A percentile compares a stretch with the other conserved stretches of the same genome.
Conservation (phyloP, 2,113 vertebrate genomes). For the Callipepla squamata region DNA sequence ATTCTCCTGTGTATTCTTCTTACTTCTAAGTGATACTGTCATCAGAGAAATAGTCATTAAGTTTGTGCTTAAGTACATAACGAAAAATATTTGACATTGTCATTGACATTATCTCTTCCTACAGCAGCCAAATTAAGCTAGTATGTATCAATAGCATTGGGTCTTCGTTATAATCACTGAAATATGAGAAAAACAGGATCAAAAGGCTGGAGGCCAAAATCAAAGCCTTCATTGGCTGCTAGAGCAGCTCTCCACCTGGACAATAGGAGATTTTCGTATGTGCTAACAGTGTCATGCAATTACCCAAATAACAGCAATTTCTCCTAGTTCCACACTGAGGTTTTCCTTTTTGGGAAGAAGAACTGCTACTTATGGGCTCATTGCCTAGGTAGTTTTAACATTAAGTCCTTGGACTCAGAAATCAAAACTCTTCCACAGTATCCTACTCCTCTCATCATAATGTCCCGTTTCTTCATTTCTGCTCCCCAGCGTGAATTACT, state of each 20-base stretch:
- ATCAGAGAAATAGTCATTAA: neutral
- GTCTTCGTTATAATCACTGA: neutral
- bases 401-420: neutral
- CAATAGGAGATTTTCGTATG: accelerated
- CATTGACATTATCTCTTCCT: neutral
- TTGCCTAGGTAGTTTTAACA: neutral
- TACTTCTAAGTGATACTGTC: neutral
- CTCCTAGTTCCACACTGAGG: neutral
- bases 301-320: neutral
- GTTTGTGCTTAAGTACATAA: neutral
- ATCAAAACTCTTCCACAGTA: neutral
- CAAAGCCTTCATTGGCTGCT: neutral
- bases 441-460: neutral
- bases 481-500: neutral
- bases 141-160: neutral
- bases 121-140: neutral
- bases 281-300: too few relatives aligned
- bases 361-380: neutral
- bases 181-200: neutral
- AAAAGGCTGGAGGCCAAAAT: neutral
- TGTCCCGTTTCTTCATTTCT: neutral
- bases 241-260: neutral
- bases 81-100: neutral
- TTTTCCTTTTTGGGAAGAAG: neutral
- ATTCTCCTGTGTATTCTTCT: neutral